These are phyloP conservation scores for Drosophila kohkoa DNA, from an alignment of 1,140 invertebrate species.

Conservation along the genomic window DNA sequence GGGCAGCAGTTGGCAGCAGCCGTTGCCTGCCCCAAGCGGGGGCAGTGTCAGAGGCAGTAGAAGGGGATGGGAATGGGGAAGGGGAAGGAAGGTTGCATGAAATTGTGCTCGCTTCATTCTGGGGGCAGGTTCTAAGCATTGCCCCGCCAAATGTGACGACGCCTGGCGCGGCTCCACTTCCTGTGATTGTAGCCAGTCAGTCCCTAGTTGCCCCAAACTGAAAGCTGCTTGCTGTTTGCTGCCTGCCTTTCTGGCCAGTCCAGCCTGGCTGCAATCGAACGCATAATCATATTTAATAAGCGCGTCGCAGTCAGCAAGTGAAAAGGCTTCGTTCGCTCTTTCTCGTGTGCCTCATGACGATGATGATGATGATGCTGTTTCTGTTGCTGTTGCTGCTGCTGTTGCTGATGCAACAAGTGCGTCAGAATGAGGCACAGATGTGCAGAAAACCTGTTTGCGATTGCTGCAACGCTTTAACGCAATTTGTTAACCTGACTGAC, in stretches of 20 bases:
- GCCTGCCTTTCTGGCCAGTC: background rate
- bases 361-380: constrained; percentile 33
- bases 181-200: constrained; percentile 52
- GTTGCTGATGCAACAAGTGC: constrained; percentile 75
- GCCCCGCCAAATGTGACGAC: constrained; percentile 77
- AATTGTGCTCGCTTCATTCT: constrained; percentile 21
- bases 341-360: constrained; percentile 20
- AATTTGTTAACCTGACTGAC: constrained; percentile 82
- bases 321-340: constrained; percentile 31
- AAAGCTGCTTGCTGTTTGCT: constrained; percentile 8
- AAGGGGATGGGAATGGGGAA: background rate
- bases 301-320: constrained; percentile 60
- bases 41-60: background rate
- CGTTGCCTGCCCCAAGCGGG: constrained; percentile 8
- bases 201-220: constrained; percentile 38
- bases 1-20: constrained; percentile 71
- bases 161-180: constrained; percentile 75
- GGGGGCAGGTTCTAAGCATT: constrained; percentile 42
- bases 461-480: constrained; percentile 65
- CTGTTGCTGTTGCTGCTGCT: constrained; percentile 10
- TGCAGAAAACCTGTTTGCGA: constrained; percentile 68
- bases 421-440: constrained; percentile 72
- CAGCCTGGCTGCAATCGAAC: constrained; percentile 66
- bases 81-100: background rate
- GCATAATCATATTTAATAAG: constrained; percentile 84